Percentiles rank a stretch among this genome's conserved stretches.
phyloP scores from a whole-genome alignment of 2,797 vertebrate species.

The Myotis findleyi region DNA sequence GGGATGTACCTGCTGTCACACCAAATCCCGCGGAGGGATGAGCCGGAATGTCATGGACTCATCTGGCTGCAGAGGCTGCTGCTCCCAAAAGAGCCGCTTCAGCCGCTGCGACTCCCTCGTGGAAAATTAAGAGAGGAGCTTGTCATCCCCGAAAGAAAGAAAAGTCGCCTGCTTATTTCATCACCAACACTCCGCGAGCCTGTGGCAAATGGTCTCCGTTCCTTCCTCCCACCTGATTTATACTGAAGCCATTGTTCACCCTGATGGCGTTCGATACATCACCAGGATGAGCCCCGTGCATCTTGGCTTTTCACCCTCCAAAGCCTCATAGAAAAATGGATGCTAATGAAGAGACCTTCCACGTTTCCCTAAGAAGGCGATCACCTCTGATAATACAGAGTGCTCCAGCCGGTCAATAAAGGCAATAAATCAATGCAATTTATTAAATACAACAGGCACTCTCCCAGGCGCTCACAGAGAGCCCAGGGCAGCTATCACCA shows the following conservation, averaged over 20 bases:
- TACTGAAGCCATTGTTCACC: conserved; percentile 84
- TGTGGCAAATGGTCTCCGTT: conserved; percentile 78
- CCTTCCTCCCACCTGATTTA: conserved; percentile 81
- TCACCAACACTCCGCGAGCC: conserved; percentile 76
- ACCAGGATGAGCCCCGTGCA: conserved; percentile 71
- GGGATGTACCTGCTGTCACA: neutral
- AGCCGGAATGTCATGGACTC: neutral
- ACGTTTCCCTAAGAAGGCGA: conserved; percentile 78
- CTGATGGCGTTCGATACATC: conserved; percentile 84
- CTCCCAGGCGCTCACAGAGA: conserved; percentile 57
- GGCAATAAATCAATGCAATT: conserved; percentile 82
- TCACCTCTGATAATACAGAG: conserved; percentile 80
- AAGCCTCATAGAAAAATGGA: conserved; percentile 84
- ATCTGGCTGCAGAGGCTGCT: neutral
- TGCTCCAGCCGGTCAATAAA: conserved; percentile 79
- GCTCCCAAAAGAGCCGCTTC: neutral
- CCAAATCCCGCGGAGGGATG: neutral
- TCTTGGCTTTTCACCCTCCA: conserved; percentile 81
- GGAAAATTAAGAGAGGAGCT: conserved; percentile 71
- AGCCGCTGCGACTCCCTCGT: neutral
- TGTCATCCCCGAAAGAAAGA: conserved; percentile 63
- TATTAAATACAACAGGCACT: conserved; percentile 80
- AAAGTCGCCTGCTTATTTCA: conserved; percentile 67
- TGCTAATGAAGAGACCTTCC: conserved; percentile 83
- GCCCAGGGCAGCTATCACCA: neutral